A percentile compares a stretch with the other conserved stretches of the same genome.
phyloP scores from a whole-genome alignment of 1,140 invertebrate species.

The Diachasma alloeum region DNA sequence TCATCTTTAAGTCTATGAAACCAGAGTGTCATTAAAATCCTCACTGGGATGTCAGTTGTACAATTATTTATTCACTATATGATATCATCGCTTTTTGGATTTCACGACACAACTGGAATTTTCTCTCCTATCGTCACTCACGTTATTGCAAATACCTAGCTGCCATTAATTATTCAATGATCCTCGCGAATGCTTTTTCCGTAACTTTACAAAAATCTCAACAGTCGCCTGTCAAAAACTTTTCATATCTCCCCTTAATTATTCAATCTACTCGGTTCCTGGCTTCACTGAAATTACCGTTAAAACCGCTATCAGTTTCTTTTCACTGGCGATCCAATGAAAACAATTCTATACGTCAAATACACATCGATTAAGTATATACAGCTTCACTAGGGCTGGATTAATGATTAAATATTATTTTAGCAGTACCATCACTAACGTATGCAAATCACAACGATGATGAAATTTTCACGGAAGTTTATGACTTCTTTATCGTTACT shows the following conservation, averaged over 20 bases:
- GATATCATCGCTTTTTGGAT: not conserved
- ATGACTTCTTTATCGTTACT: not conserved
- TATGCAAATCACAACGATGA: constrained; percentile 65
- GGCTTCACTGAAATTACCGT: not conserved
- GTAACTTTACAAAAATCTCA: constrained; percentile 11
- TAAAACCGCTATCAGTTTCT: not conserved
- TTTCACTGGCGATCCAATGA: not conserved
- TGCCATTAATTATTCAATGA: constrained; percentile 21
- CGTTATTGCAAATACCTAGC: constrained; percentile 18
- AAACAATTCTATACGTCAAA: constrained; percentile 44
- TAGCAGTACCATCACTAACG: constrained; percentile 54
- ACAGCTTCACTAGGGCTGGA: constrained; percentile 57
- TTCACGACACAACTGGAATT: not conserved
- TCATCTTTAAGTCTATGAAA: not conserved
- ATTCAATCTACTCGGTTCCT: not conserved
- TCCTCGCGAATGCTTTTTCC: not conserved
- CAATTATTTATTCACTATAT: not conserved
- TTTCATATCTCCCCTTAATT: not conserved
- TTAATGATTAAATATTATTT: constrained; percentile 62
- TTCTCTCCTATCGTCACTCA: constrained; percentile 1
- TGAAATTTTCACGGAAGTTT: constrained; percentile 48
- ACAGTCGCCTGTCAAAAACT: not conserved
- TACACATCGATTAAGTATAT: constrained; percentile 63
- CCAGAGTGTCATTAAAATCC: not conserved
- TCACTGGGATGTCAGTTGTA: not conserved